Evolutionary conservation across 64 coral and sea anemone genomes (phyloP), one percentile per base, ranked within the genome.

Genomic region (Montipora efflorescens): DNA sequence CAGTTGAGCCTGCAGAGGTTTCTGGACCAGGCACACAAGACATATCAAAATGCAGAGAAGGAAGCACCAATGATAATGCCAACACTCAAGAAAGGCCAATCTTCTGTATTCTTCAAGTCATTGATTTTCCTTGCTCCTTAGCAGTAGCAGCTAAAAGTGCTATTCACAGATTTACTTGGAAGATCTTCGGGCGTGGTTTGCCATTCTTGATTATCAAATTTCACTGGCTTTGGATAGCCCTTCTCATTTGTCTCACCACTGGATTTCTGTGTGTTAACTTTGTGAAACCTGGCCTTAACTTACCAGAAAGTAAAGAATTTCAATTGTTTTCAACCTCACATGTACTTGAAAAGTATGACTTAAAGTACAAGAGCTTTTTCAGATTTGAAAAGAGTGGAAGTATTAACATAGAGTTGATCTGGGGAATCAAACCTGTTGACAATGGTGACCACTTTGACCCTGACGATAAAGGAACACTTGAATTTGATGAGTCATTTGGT

Each of bases 361-460:
- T 98, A 47, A 68, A 90, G 10, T 92, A 95, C 48, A 98, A 93
- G 50, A 95, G 84, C 49, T 80, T 87, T 21, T 95, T 98, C 45
- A 90, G 96, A 84, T 98, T 90, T 76, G 80, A 59, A 9, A 78
- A 95, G 4, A 47, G 77, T 75, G 52, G 68, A 15, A 76, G 20
- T 62, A 43, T 91, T 16, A 22, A 1, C 36, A 75, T 95, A 68
- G 9, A 88, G 22, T 53, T 98, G 3, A 72, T 93, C 18, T 98
- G 96, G 96, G 96, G 96, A 72, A 16, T 98, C 2, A 92, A 98
- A 77, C 48, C 90, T 44, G 87, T 51, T 43, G 96, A 98, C 50
- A 98, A 98, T 90, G 96, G 93, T 22, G 53, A 98, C 68, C 61
- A 95, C n/a, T 74, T 98, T 20, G 73, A 98, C 46, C 96, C 96